Evolutionary conservation across 1,140 invertebrate genomes (phyloP).

Genomic region (Elysia chlorotica): DNA sequence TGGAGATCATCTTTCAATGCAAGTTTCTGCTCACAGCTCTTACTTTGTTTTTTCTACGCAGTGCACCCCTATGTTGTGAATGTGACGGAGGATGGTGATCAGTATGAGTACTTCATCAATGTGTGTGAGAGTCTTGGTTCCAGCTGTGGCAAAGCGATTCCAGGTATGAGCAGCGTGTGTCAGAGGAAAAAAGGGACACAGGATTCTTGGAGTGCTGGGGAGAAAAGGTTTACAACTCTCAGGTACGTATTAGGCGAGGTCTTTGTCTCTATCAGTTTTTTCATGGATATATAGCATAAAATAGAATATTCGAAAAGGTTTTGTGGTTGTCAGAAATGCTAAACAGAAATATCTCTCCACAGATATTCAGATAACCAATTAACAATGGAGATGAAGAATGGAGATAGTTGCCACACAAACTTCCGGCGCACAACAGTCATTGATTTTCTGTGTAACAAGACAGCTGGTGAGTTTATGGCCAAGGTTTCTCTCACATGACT

Average conservation of each 20-base stretch:
- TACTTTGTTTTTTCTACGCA: not conserved
- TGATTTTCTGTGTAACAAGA: conserved; percentile 47
- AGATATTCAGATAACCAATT: conserved; percentile 54
- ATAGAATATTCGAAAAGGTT: not conserved
- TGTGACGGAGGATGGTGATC: conserved; percentile 8
- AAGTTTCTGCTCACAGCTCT: too few species aligned
- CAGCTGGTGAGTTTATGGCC: conserved; percentile 49
- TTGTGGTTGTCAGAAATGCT: not conserved
- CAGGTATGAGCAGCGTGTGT: conserved; percentile 32
- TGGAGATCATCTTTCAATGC: too few species aligned
- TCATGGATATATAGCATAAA: not conserved
- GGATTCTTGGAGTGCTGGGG: conserved; percentile 32
- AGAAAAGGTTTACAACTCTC: conserved; percentile 30
- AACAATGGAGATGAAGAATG: conserved; percentile 47
- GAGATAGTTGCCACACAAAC: conserved; percentile 42
- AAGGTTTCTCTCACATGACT: too few species aligned
- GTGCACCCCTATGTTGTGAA: conserved; percentile 17
- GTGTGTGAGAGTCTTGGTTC: conserved; percentile 41
- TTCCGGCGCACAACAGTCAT: conserved; percentile 50
- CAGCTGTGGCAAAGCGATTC: conserved; percentile 24
- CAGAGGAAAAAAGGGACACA: conserved; percentile 36
- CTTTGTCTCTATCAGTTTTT: not conserved
- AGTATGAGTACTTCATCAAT: conserved; percentile 44
- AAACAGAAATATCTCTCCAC: conserved; percentile 1
- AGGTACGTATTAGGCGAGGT: conserved; percentile 35